Conservation (phyloP, 2,888 invertebrate genomes). For the Rambutsinella grinnellia region DNA sequence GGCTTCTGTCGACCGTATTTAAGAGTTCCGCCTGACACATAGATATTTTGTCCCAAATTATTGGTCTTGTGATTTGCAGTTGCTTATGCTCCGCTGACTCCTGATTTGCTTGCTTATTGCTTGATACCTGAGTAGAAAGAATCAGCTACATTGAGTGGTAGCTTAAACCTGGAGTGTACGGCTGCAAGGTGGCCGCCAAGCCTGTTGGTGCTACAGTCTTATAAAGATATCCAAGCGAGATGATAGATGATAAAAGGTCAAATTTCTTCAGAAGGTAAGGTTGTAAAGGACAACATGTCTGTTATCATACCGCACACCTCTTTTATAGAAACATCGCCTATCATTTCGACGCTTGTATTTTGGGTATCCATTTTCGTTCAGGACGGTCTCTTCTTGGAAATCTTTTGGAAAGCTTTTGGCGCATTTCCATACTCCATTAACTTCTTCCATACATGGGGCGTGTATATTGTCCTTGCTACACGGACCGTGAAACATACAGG, state of each 20-base stretch:
- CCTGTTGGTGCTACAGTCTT: too few species aligned
- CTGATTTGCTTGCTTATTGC: too few species aligned
- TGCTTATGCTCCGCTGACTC: conserved; percentile 23
- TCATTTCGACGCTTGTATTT: not conserved
- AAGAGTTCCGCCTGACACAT: conserved; percentile 45
- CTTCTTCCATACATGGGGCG: conserved; percentile 28
- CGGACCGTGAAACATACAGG: conserved; percentile 59
- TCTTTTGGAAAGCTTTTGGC: not conserved
- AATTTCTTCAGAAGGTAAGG: conserved; percentile 67
- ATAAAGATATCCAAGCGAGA: too few species aligned
- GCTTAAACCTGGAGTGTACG: too few species aligned
- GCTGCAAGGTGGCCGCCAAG: too few species aligned
- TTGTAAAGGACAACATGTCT: conserved; percentile 68
- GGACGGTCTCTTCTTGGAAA: not conserved
- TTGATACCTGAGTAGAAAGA: too few species aligned
- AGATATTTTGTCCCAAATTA: conserved; percentile 58
- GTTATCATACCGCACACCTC: conserved; percentile 66
- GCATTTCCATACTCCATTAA: not conserved
- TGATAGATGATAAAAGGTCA: too few species aligned
- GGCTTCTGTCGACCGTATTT: conserved; percentile 23
- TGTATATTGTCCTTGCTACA: conserved; percentile 43
- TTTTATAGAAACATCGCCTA: not conserved
- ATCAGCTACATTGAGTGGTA: too few species aligned
- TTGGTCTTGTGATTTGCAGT: conserved; percentile 6
- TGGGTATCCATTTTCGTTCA: conserved; percentile 21